Conservation (phyloP, 2,797 vertebrate species). For the Manis crassicaudata region DNA sequence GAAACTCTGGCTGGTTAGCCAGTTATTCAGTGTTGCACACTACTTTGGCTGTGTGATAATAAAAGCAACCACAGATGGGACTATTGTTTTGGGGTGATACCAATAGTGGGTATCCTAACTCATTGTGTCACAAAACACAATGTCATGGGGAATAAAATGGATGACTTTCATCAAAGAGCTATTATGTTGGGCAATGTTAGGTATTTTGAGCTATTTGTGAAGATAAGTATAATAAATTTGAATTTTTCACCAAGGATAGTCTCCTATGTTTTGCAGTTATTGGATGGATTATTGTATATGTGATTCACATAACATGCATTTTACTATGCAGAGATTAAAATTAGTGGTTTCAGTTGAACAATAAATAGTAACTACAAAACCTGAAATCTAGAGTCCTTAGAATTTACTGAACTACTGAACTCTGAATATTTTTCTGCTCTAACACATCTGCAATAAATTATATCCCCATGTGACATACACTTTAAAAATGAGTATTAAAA, state of each 20-base stretch:
- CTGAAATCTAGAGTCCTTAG: not conserved
- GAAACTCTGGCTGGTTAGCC: not conserved
- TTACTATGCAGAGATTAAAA: not conserved
- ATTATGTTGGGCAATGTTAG: slow-evolving; percentile 1
- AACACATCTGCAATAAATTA: not conserved
- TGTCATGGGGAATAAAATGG: not conserved
- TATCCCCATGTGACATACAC: not conserved
- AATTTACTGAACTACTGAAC: not conserved
- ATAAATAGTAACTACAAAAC: slow-evolving; percentile 28
- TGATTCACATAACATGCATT: not conserved
- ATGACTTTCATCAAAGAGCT: slow-evolving; percentile 33
- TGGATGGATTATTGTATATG: not conserved
- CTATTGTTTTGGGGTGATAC: slow-evolving; percentile 34
- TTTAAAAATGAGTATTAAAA: not conserved
- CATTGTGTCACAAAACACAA: slow-evolving; percentile 30
- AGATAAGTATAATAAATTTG: slow-evolving; percentile 14
- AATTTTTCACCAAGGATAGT: not conserved
- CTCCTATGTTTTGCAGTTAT: not conserved
- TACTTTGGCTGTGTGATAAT: slow-evolving; percentile 20
- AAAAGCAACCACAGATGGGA: slow-evolving; percentile 16
- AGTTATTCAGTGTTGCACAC: slow-evolving; percentile 4
- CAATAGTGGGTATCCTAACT: not conserved
- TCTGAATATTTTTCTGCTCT: not conserved
- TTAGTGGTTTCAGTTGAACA: not conserved
- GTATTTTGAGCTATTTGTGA: not conserved